These are phyloP conservation scores for Cyaniris semiargus DNA, from an alignment of 2,888 invertebrate genomes.

Conservation along the genomic window DNA sequence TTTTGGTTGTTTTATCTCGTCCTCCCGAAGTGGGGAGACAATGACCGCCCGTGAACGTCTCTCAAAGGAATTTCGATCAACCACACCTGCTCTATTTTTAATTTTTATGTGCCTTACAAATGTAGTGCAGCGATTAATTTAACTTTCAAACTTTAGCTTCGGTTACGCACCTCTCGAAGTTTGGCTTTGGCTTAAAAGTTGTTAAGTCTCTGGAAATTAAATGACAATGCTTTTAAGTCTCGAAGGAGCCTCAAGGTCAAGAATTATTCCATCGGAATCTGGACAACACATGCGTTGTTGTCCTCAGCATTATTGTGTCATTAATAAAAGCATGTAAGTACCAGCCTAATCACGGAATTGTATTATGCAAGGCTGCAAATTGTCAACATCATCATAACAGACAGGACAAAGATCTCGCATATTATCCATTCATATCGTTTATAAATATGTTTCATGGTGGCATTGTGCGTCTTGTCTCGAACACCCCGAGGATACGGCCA, in stretches of 20 bases:
- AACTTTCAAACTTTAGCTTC: background rate
- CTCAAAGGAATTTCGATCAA: slow-evolving; percentile 71
- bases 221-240: background rate
- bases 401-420: slow-evolving; percentile 58
- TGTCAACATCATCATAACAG: slow-evolving; percentile 37
- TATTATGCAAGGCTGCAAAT: slow-evolving; percentile 43
- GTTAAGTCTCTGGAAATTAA: background rate
- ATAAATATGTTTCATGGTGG: slow-evolving; percentile 58
- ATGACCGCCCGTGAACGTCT: slow-evolving; percentile 68
- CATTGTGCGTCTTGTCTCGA: slow-evolving; percentile 67
- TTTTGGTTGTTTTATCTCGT: slow-evolving; percentile 65
- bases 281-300: slow-evolving; percentile 41
- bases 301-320: slow-evolving; percentile 48
- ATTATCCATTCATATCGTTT: slow-evolving; percentile 79
- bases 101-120: background rate
- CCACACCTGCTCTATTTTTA: slow-evolving; percentile 40
- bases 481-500: slow-evolving; percentile 72
- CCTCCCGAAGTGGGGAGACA: slow-evolving; percentile 59
- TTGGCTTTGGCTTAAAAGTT: background rate
- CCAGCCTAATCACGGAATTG: slow-evolving; percentile 35
- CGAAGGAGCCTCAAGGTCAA: background rate
- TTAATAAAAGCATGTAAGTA: slow-evolving; percentile 8
- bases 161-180: background rate
- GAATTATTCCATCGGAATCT: background rate
- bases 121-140: background rate